Percentiles rank a stretch among this genome's conserved stretches.
These are phyloP conservation scores for Arbacia lixula DNA, from an alignment of 53 echinoderm and acorn worm genomes.

Conservation along the genomic window DNA sequence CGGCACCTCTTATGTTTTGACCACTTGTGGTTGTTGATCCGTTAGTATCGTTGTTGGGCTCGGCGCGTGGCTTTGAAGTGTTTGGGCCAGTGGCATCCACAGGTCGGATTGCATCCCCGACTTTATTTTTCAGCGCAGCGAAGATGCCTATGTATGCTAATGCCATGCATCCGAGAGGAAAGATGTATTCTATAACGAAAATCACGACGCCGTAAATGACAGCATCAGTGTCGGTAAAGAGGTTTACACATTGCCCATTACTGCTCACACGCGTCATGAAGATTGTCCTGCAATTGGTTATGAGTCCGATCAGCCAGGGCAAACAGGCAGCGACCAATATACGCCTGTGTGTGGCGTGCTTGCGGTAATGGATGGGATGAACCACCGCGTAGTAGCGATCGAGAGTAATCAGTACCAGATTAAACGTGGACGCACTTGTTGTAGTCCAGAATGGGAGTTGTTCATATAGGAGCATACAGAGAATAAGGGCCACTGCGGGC, in stretches of 20 bases:
- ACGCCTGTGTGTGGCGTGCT: background rate
- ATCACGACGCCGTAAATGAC: background rate
- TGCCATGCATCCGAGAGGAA: slow-evolving; percentile 17
- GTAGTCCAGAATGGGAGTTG: slow-evolving; percentile 69
- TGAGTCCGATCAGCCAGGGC: slow-evolving; percentile 38
- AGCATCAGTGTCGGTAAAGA: background rate
- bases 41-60: background rate
- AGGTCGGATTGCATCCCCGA: background rate
- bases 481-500: background rate
- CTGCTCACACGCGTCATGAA: slow-evolving; percentile 1
- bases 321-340: background rate
- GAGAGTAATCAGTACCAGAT: slow-evolving; percentile 63
- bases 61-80: background rate
- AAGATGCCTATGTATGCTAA: slow-evolving; percentile 16
- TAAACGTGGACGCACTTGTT: slow-evolving; percentile 58
- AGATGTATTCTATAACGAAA: slow-evolving; percentile 29
- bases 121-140: background rate
- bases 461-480: slow-evolving; percentile 63
- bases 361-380: slow-evolving; percentile 65
- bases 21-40: too few species aligned
- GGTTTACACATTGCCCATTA: background rate
- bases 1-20: too few species aligned
- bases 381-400: slow-evolving; percentile 72
- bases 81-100: background rate
- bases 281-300: background rate